Evolutionary conservation across 2,888 invertebrate genomes (phyloP).

Genomic region (Lamellibrachia satsuma): DNA sequence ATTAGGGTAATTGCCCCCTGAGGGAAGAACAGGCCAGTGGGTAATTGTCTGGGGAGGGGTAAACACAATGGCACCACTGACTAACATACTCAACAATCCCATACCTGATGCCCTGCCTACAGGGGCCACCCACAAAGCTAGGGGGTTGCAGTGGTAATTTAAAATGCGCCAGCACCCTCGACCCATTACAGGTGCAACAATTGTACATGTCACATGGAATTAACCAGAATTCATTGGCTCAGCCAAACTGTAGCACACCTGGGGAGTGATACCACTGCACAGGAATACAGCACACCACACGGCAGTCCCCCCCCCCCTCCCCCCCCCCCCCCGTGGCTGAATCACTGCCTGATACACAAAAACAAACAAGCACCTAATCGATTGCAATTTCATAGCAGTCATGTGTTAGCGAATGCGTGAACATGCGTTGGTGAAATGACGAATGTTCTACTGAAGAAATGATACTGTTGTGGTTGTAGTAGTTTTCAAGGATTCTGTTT

Average conservation of each 20-base stretch:
- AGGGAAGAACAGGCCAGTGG: not conserved
- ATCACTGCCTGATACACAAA: not conserved
- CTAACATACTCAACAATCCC: not conserved
- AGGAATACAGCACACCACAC: not conserved
- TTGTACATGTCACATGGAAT: not conserved
- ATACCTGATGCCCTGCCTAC: not conserved
- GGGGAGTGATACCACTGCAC: not conserved
- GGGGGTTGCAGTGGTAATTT: not conserved
- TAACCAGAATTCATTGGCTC: not conserved
- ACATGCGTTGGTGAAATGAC: not conserved
- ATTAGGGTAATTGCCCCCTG: not conserved
- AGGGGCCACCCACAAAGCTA: not conserved
- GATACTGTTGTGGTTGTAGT: not conserved
- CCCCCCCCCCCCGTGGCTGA: not conserved
- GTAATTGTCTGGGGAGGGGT: not conserved
- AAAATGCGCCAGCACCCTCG: not conserved
- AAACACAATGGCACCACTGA: not conserved
- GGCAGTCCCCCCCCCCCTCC: not conserved
- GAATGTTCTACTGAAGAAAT: not conserved
- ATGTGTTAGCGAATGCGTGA: not conserved
- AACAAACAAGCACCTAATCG: not conserved
- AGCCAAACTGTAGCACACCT: slow-evolving; percentile 3
- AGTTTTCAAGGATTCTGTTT: not conserved
- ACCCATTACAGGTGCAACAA: not conserved
- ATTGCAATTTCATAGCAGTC: not conserved